Base-by-base conservation (phyloP, 2,797 vertebrate species). In the Echeneis naucrates region DNA sequence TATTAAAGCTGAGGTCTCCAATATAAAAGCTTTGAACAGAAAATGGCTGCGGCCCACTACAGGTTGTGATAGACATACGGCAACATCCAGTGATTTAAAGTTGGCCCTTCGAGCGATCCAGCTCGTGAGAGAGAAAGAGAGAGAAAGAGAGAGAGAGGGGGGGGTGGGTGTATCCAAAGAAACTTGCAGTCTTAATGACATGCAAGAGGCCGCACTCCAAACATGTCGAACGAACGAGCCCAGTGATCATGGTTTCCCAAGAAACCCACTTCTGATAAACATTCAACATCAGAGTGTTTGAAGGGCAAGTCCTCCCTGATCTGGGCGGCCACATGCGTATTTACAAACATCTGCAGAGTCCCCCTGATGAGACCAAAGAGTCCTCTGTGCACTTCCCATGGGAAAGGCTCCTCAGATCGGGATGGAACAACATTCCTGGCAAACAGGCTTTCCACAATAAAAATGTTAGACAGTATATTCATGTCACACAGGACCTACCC, bases 321-420 rank as follows among this genome's bases (percentile, higher is more conserved):
- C 74, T 78, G 52, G 16, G 72, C 37, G 30, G 79, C 87, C 77
- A 16, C 58, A 26, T 50, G 81, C 44, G 26, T 83, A 69, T 89
- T 88, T 80, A 91, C 87, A 86, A 90, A 90, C 89, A 92, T 89
- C 88, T 89, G 90, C 74, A 82, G 74, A 74, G 69, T 77, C 74
- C 75, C 78, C 72, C 78, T 35, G 75, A 84, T 80, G 73, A 87
- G 82, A 83, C 68, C 81, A 80, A 71, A 85, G 73, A 75, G 72
- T 70, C 59, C 1, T 68, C 82, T 38, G 57, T 33, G 78, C 3
- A 10, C 75, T 87, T 90, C 90, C 84, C 89, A 79, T 86, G 90
- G 85, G 87, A 88, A 88, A 62, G 58, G 63, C 82, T 68, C 72
- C 4, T 24, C 51, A 53, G 57, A 64, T 50, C 1, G 7, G 60